A percentile compares a stretch with the other conserved stretches of the same genome.
Evolutionary conservation across 2,797 vertebrate species (phyloP).

Genomic region (Hydrocynus forskahlii): DNA sequence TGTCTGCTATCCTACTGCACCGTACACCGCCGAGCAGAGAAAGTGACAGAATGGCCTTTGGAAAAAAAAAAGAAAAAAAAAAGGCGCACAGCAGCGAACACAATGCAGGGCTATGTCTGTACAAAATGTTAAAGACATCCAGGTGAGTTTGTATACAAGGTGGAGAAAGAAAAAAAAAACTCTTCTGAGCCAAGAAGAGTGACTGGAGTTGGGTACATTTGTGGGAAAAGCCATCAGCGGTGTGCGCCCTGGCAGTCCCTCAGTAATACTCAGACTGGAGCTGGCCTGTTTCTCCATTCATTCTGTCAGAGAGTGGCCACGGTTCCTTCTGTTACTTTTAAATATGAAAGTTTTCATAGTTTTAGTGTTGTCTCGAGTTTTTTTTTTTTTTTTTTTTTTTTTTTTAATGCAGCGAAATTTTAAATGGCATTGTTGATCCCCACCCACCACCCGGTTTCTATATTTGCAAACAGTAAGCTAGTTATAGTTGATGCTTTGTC

Average conservation of each 20-base stretch:
- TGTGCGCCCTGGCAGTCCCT: neutral
- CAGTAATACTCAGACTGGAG: neutral
- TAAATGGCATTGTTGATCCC: too few species aligned
- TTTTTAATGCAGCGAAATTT: too few species aligned
- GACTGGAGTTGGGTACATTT: neutral
- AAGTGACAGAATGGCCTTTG: slow-evolving; percentile 18
- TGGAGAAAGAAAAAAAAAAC: neutral
- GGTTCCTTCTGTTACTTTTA: neutral
- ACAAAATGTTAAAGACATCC: slow-evolving; percentile 7
- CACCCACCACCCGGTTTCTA: too few species aligned
- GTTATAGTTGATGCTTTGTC: too few species aligned
- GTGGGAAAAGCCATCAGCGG: neutral
- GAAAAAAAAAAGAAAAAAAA: neutral
- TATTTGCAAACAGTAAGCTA: too few species aligned
- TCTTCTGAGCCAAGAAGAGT: neutral
- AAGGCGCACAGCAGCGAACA: neutral
- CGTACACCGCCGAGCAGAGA: slow-evolving; percentile 13
- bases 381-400: too few species aligned
- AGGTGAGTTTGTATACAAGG: neutral
- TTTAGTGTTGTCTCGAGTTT: too few species aligned
- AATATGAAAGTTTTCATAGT: too few species aligned
- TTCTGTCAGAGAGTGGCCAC: neutral
- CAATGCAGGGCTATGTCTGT: slow-evolving; percentile 2
- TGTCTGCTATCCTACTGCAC: slow-evolving; percentile 27
- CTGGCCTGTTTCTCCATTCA: neutral